phyloP scores from a whole-genome alignment of 2,797 vertebrate species.

The Sebastes kiyomatsui region DNA sequence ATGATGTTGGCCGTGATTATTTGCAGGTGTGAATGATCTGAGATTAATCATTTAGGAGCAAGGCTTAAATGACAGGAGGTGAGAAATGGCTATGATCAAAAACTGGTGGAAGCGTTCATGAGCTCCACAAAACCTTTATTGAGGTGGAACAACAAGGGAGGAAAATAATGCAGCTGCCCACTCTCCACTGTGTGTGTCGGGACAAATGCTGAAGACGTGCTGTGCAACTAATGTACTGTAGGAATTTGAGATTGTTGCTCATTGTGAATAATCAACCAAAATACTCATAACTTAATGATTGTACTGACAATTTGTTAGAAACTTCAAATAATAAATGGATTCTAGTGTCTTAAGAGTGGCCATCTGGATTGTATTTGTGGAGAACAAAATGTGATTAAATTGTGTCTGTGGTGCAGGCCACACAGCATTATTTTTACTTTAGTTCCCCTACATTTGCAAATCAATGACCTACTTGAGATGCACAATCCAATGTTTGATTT shows the following conservation, averaged over 20 bases:
- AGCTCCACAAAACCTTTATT: constrained; percentile 48
- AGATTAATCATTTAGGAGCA: constrained; percentile 71
- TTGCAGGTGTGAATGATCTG: constrained; percentile 73
- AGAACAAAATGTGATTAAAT: constrained; percentile 3
- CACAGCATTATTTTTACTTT: background rate
- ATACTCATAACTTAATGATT: constrained; percentile 4
- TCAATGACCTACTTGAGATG: constrained; percentile 6
- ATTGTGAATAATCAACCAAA: background rate
- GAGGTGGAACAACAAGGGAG: constrained; percentile 25
- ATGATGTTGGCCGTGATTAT: constrained; percentile 75
- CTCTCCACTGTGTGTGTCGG: background rate
- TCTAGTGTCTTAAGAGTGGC: background rate
- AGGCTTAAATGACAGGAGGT: constrained; percentile 57
- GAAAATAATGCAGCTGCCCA: constrained; percentile 14
- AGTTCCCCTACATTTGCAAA: background rate
- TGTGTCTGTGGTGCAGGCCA: background rate
- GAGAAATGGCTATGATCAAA: constrained; percentile 67
- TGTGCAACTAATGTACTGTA: background rate
- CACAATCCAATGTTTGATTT: background rate
- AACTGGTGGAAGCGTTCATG: constrained; percentile 49
- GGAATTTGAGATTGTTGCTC: background rate
- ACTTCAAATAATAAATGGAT: background rate
- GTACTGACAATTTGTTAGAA: background rate
- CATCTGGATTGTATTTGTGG: background rate
- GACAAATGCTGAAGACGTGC: constrained; percentile 1